phyloP scores from a whole-genome alignment of 2,888 invertebrate genomes.

The Zygothrica quintamaculata region DNA sequence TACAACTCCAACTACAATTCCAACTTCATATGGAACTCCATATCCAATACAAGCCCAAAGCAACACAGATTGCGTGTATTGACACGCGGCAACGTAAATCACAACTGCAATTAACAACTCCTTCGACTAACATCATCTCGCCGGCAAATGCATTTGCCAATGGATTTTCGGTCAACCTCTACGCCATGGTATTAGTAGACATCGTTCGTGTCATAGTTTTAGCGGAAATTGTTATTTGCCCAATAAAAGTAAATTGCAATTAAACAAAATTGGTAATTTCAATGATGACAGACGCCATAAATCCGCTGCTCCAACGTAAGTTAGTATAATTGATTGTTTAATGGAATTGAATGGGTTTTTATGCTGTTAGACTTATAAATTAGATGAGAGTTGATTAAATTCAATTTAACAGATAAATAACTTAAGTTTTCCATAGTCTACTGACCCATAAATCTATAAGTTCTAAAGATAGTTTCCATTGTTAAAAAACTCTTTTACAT shows the following conservation, averaged over 20 bases:
- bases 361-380: conserved; percentile 15
- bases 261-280: conserved; percentile 78
- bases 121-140: conserved; percentile 53
- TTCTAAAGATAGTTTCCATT: too few species aligned
- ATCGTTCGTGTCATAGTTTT: conserved; percentile 20
- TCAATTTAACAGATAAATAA: conserved; percentile 2
- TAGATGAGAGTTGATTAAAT: not conserved
- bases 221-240: conserved; percentile 76
- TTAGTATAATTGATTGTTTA: conserved; percentile 25
- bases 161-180: conserved; percentile 19
- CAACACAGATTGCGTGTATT: conserved; percentile 69
- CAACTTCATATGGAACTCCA: too few species aligned
- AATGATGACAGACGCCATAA: conserved; percentile 75
- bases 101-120: conserved; percentile 76
- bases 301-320: conserved; percentile 44
- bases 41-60: conserved; percentile 13
- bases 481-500: too few species aligned
- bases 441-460: too few species aligned
- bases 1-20: too few species aligned
- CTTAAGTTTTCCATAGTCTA: too few species aligned
- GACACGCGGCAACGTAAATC: conserved; percentile 78
- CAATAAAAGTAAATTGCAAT: conserved; percentile 81
- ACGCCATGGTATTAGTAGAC: not conserved
- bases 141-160: conserved; percentile 37
- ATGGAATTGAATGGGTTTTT: too few species aligned